Evolutionary conservation across 2,888 invertebrate genomes (phyloP).

Genomic region (Patella caerulea): DNA sequence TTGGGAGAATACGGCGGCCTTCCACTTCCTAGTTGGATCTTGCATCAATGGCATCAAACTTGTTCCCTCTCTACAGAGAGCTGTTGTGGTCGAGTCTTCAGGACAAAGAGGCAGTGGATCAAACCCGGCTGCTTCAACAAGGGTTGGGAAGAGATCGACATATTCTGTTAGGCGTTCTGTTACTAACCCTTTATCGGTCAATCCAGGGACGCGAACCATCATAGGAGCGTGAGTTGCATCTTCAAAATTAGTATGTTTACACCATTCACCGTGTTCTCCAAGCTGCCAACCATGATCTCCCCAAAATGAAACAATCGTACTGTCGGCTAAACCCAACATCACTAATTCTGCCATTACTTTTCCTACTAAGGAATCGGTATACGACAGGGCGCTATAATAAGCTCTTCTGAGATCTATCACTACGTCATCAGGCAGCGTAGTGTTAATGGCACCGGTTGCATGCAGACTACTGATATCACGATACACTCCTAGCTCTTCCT

Average conservation of each 20-base stretch:
- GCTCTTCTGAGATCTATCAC: constrained; percentile 38
- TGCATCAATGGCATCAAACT: constrained; percentile 37
- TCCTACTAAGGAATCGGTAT: constrained; percentile 43
- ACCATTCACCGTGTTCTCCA: constrained; percentile 45
- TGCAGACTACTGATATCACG: constrained; percentile 29
- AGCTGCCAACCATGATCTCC: constrained; percentile 51
- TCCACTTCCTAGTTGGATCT: constrained; percentile 17
- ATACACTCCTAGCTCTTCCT: constrained; percentile 18
- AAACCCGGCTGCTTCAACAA: constrained; percentile 47
- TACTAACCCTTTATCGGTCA: constrained; percentile 36
- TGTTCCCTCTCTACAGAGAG: constrained; percentile 36
- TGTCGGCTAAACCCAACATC: constrained; percentile 29
- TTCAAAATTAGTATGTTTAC: constrained; percentile 55
- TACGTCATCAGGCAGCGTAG: constrained; percentile 30
- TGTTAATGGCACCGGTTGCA: constrained; percentile 25
- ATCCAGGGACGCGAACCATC: constrained; percentile 45
- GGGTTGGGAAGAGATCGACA: constrained; percentile 51
- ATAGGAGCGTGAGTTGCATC: constrained; percentile 51
- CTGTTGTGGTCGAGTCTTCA: constrained; percentile 21
- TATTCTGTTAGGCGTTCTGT: constrained; percentile 43
- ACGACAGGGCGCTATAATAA: constrained; percentile 42
- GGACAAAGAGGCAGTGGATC: constrained; percentile 21
- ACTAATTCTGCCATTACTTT: constrained; percentile 40
- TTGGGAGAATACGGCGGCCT: constrained; percentile 28
- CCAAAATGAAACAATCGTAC: constrained; percentile 43